Conservation (phyloP, 1,140 invertebrate species). For the Physella acuta region DNA sequence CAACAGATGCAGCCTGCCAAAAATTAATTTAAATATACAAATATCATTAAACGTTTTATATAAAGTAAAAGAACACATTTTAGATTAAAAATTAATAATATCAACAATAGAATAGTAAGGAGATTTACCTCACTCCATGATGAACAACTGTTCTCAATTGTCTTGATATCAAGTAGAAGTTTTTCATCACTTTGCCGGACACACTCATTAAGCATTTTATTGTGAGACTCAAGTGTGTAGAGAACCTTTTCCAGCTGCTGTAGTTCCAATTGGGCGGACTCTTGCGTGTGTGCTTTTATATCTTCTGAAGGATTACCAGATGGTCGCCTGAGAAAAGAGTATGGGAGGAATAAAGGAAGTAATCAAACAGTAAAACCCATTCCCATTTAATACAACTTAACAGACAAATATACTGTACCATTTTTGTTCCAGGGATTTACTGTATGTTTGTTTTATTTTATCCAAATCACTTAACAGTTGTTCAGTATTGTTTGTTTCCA, state of each 20-base stretch:
- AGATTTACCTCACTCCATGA: slow-evolving; percentile 6
- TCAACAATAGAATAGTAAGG: neutral
- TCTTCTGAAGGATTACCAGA: slow-evolving; percentile 12
- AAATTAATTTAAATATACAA: too few species aligned
- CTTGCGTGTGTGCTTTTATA: slow-evolving; percentile 10
- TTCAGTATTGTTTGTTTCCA: slow-evolving; percentile 5
- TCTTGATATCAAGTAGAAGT: neutral
- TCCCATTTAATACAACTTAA: neutral
- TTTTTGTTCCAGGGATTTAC: neutral
- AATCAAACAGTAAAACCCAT: neutral
- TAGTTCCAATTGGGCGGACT: neutral
- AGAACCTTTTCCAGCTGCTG: slow-evolving; percentile 12
- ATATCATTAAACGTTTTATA: too few species aligned
- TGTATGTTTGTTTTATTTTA: neutral
- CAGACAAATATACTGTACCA: neutral
- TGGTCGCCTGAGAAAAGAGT: slow-evolving; percentile 4
- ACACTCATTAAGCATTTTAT: slow-evolving; percentile 11
- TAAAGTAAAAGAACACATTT: too few species aligned
- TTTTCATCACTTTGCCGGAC: slow-evolving; percentile 7
- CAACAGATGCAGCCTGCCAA: too few species aligned
- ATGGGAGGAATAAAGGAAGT: neutral
- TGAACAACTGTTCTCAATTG: neutral
- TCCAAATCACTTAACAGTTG: neutral
- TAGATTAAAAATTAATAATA: neutral
- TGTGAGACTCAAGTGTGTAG: slow-evolving; percentile 10